phyloP scores from a whole-genome alignment of 2,888 invertebrate species.

The Syritta pipiens region DNA sequence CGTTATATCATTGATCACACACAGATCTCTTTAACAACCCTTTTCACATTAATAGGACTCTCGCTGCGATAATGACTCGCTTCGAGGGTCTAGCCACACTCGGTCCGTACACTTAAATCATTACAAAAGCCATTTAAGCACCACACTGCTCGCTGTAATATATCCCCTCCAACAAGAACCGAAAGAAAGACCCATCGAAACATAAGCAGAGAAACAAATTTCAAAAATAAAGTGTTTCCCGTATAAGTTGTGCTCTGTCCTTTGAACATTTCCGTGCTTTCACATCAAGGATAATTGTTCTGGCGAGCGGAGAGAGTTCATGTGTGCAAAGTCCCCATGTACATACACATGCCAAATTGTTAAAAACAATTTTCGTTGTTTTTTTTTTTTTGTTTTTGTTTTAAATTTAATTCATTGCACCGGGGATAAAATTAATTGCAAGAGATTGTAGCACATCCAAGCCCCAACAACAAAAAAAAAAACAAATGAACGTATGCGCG shows the following conservation, averaged over 20 bases:
- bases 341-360: slow-evolving; percentile 2
- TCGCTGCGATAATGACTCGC: too few species aligned
- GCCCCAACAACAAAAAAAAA: neutral
- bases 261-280: slow-evolving; percentile 30
- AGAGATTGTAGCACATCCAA: slow-evolving; percentile 45
- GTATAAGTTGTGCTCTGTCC: slow-evolving; percentile 3
- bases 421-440: slow-evolving; percentile 66
- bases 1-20: too few species aligned
- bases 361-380: slow-evolving; percentile 18
- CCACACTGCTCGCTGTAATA: too few species aligned
- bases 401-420: slow-evolving; percentile 58
- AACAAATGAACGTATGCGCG: too few species aligned
- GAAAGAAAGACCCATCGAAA: too few species aligned
- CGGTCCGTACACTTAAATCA: too few species aligned
- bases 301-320: slow-evolving; percentile 21
- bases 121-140: too few species aligned
- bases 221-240: slow-evolving; percentile 7
- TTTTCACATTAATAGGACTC: too few species aligned
- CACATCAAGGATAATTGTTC: slow-evolving; percentile 47
- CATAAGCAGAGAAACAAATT: neutral
- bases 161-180: too few species aligned
- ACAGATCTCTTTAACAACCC: too few species aligned
- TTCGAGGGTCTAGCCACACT: too few species aligned
- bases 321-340: slow-evolving; percentile 25
- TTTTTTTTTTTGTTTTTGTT: slow-evolving; percentile 13